Conservation (phyloP, 2,113 vertebrate genomes). For the Platycercus adscitus region DNA sequence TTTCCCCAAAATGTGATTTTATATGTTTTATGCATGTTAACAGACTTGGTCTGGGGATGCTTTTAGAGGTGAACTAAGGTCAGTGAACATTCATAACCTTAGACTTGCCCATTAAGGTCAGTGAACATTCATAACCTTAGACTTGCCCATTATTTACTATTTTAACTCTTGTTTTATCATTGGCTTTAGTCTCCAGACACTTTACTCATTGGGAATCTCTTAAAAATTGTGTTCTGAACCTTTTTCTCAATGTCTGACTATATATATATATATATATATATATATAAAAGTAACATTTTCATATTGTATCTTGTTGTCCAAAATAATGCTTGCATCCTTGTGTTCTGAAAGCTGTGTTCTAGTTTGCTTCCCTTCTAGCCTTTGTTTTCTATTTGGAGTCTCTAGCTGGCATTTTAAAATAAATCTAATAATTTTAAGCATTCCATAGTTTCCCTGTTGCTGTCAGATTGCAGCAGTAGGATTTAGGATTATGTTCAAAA, state of each 20-base stretch:
- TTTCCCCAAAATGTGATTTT: not conserved
- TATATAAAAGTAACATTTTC: not conserved
- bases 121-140: not conserved
- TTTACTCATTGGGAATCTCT: not conserved
- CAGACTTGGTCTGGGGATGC: not conserved
- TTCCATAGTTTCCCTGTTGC: not conserved
- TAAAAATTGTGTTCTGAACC: not conserved
- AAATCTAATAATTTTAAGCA: not conserved
- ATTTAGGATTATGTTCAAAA: not conserved
- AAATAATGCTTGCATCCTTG: not conserved
- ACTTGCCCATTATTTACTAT: not conserved
- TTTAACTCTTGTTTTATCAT: not conserved
- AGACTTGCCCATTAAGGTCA: not conserved
- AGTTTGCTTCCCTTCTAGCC: not conserved
- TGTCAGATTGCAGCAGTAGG: not conserved
- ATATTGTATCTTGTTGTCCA: not conserved
- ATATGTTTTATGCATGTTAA: not conserved
- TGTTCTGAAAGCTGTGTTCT: not conserved
- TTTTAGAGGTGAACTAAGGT: not conserved
- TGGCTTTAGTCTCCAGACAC: not conserved
- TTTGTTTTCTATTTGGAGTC: not conserved
- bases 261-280: not conserved
- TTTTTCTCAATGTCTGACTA: not conserved
- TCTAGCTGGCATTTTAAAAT: not conserved
- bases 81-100: not conserved